Evolutionary conservation across 2,797 vertebrate genomes (phyloP).

Genomic region (Galago senegalensis): DNA sequence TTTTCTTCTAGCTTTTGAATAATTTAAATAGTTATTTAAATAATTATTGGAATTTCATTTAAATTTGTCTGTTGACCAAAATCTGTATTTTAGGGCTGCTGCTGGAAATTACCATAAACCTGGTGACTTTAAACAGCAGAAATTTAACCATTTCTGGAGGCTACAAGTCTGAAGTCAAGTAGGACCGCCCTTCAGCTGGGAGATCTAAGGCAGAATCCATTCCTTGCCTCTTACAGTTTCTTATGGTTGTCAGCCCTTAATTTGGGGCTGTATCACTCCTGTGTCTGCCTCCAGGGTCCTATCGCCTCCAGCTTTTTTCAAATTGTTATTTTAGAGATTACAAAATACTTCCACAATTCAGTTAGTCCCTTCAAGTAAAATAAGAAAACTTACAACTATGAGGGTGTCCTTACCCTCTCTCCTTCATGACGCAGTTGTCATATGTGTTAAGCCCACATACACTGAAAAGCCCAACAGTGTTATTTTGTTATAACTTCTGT

Average conservation of each 20-base stretch:
- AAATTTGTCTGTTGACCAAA: neutral
- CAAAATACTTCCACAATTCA: neutral
- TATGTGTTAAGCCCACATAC: neutral
- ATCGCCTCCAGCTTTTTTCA: neutral
- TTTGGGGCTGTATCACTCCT: neutral
- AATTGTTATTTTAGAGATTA: neutral
- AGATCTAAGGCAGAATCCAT: neutral
- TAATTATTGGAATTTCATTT: neutral
- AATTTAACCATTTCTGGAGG: neutral
- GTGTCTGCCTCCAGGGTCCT: neutral
- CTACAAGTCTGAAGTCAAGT: neutral
- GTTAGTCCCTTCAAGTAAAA: neutral
- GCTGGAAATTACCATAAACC: neutral
- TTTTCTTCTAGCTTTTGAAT: neutral
- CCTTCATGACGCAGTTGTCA: neutral
- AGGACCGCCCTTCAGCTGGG: neutral
- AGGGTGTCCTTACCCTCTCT: neutral
- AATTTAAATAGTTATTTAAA: neutral
- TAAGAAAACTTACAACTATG: neutral
- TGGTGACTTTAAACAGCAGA: neutral
- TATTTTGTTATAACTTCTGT: neutral
- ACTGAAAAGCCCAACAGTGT: neutral
- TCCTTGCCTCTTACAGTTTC: neutral
- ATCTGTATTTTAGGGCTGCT: neutral
- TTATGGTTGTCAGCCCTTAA: neutral